phyloP scores from a whole-genome alignment of 1,140 invertebrate genomes.

The Octopus sinensis region DNA sequence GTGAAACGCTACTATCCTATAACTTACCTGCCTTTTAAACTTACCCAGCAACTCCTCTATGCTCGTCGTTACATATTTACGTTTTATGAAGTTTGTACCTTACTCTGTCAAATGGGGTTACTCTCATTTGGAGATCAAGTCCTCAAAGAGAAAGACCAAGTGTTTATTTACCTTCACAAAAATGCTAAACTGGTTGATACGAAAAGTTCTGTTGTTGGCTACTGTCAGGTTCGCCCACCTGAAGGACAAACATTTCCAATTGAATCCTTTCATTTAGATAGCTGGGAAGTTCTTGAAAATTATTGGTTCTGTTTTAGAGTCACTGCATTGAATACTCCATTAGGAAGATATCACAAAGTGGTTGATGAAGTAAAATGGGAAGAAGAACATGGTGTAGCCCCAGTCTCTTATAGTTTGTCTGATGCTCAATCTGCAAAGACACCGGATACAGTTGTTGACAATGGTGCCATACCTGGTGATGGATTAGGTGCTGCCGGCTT shows the following conservation, averaged over 20 bases:
- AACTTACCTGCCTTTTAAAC: slow-evolving; percentile 56
- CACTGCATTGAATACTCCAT: neutral
- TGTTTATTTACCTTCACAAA: slow-evolving; percentile 71
- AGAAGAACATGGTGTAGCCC: neutral
- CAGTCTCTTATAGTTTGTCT: neutral
- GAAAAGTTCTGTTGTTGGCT: slow-evolving; percentile 54
- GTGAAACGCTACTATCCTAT: slow-evolving; percentile 68
- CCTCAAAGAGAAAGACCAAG: slow-evolving; percentile 69
- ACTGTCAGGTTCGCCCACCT: neutral
- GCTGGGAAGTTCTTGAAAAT: neutral
- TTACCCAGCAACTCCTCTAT: slow-evolving; percentile 61
- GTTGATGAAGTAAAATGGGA: slow-evolving; percentile 2
- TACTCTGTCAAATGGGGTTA: slow-evolving; percentile 69
- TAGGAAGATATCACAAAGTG: neutral
- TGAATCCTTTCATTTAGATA: neutral
- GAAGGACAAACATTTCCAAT: slow-evolving; percentile 6
- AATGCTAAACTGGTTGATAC: slow-evolving; percentile 68
- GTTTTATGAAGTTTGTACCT: slow-evolving; percentile 62
- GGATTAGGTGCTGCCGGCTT: slow-evolving; percentile 13
- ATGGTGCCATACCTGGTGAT: slow-evolving; percentile 13
- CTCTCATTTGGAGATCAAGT: slow-evolving; percentile 70
- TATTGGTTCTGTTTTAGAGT: slow-evolving; percentile 2
- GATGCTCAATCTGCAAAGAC: slow-evolving; percentile 9
- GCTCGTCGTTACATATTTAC: slow-evolving; percentile 67
- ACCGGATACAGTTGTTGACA: slow-evolving; percentile 10